phyloP scores from a whole-genome alignment of 2,888 invertebrate species.

The Amphipyra tragopoginis region DNA sequence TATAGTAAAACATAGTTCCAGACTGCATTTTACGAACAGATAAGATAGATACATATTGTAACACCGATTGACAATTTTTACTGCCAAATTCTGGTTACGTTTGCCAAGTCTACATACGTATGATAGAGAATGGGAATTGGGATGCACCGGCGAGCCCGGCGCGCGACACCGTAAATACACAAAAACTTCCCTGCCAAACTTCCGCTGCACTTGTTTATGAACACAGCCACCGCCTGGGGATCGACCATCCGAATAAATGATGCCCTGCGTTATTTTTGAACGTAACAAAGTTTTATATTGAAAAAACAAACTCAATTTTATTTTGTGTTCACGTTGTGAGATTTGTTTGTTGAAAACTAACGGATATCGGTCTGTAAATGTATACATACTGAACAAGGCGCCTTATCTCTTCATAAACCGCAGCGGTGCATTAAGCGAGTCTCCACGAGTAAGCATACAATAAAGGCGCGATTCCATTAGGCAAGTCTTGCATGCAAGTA shows the following conservation, averaged over 20 bases:
- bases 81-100: slow-evolving; percentile 65
- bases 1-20: background rate
- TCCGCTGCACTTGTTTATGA: slow-evolving; percentile 84
- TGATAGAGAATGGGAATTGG: slow-evolving; percentile 70
- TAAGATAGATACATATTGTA: slow-evolving; percentile 49
- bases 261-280: slow-evolving; percentile 63
- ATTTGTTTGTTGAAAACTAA: background rate
- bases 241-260: slow-evolving; percentile 71
- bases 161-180: slow-evolving; percentile 79
- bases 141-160: slow-evolving; percentile 66
- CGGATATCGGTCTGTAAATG: background rate
- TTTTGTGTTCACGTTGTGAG: slow-evolving; percentile 13
- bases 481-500: too few species aligned
- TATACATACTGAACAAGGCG: too few species aligned
- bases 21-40: slow-evolving; percentile 45
- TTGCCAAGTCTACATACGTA: slow-evolving; percentile 72
- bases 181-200: slow-evolving; percentile 85
- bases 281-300: slow-evolving; percentile 54
- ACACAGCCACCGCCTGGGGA: slow-evolving; percentile 74
- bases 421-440: too few species aligned
- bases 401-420: background rate
- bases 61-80: slow-evolving; percentile 56
- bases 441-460: too few species aligned
- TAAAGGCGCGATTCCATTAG: too few species aligned
- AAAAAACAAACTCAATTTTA: slow-evolving; percentile 42